These are phyloP conservation scores for Onychostruthus taczanowskii DNA, from an alignment of 2,113 vertebrate species.

Conservation along the genomic window DNA sequence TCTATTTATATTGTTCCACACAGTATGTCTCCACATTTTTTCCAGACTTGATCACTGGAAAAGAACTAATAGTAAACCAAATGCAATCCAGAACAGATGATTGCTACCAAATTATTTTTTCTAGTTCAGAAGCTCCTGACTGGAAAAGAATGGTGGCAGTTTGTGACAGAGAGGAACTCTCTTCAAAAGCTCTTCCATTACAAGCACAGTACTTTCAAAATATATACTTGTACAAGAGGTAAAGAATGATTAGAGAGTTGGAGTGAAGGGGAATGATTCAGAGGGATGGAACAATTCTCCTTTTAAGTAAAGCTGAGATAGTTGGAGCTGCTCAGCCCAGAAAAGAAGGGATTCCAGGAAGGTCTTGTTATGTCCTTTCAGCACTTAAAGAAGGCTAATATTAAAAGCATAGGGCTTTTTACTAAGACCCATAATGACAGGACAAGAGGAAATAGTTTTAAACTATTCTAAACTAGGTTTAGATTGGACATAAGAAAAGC, in stretches of 20 bases:
- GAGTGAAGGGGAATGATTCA: neutral
- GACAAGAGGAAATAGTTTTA: neutral
- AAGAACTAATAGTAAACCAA: neutral
- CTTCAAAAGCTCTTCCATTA: neutral
- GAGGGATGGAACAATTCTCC: neutral
- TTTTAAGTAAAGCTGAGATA: neutral
- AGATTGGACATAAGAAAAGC: neutral
- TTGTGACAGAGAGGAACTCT: neutral
- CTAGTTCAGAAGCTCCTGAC: neutral
- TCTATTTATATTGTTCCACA: neutral
- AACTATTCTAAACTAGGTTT: neutral
- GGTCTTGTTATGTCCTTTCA: neutral
- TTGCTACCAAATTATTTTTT: neutral
- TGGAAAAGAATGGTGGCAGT: neutral
- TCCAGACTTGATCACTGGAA: neutral
- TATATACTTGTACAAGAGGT: neutral
- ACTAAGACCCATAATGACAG: neutral
- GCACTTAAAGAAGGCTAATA: neutral
- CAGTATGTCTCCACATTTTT: neutral
- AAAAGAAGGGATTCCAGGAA: neutral
- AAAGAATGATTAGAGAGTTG: neutral
- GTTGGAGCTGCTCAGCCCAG: neutral
- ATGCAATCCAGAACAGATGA: neutral
- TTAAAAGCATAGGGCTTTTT: neutral
- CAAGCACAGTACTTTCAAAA: neutral